phyloP scores from a whole-genome alignment of 2,113 vertebrate species.

The Zosterops borbonicus region DNA sequence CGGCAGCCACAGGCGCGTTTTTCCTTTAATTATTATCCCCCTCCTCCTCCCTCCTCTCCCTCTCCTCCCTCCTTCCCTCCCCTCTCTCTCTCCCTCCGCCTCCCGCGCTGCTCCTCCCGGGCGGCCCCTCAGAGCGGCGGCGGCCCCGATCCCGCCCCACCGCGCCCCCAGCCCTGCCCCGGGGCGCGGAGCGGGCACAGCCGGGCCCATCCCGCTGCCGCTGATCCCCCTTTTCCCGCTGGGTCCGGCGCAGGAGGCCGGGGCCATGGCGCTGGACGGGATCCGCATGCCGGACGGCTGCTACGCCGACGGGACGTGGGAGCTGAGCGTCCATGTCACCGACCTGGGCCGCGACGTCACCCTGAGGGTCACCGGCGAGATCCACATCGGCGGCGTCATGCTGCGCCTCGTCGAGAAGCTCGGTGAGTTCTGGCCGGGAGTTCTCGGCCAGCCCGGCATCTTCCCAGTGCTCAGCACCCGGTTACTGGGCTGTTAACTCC shows the following conservation, averaged over 20 bases:
- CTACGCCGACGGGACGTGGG: constrained; percentile 98
- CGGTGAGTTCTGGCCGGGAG: constrained; percentile 72
- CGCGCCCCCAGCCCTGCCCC: neutral
- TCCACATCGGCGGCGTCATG: constrained; percentile 99
- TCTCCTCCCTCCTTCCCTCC: neutral
- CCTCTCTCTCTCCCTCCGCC: neutral
- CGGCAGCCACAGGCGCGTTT: constrained; percentile 7
- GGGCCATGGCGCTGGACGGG: constrained; percentile 94
- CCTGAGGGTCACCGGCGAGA: constrained; percentile 92
- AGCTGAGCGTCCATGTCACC: constrained; percentile 94
- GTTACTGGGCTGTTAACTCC: neutral
- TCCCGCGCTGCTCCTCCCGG: neutral
- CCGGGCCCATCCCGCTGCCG: neutral
- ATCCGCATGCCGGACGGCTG: constrained; percentile 99
- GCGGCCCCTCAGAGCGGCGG: constrained; percentile 4
- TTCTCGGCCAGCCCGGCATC: neutral
- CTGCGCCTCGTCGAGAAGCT: constrained; percentile 97
- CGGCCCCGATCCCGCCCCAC: neutral
- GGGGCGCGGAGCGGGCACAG: neutral
- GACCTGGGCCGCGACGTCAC: constrained; percentile 94
- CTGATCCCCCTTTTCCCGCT: neutral
- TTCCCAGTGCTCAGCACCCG: neutral
- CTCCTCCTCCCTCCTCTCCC: neutral
- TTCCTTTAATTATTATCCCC: constrained; percentile 39
- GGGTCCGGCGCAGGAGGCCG: constrained; percentile 72